Evolutionary conservation across 2,888 invertebrate species (phyloP), one percentile per base, ranked within the genome.

Genomic region (Pantelozetes paolii): DNA sequence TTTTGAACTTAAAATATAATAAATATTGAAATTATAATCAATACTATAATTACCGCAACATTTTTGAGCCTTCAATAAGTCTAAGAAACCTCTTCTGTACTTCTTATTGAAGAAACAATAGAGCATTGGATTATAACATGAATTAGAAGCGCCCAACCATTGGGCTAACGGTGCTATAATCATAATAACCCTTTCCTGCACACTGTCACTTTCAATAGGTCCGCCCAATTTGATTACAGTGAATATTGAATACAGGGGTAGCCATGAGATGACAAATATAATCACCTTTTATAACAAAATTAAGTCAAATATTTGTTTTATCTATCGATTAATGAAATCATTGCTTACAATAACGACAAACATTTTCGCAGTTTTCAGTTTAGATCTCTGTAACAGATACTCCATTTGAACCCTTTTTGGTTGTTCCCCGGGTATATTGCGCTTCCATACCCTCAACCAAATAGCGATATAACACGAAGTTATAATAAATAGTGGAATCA

Each of bases 51-150:
- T 11, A 42, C 91, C 91, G 81, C 92, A 93, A 54, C 92, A 93
- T 78, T 89, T 89, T 78, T 91, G 87, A 78, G 91, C 92, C 82
- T 90, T 90, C 62, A 93, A 86, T 77, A 94, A 92, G 23, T 92
- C 92, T 57, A 90, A 88, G 82, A 96, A 95, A 5, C 94, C 94
- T 26, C 69, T 76, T n/a, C 94, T 86, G 83, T 91, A 96, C 82
- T 95, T 94, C 82, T 92, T 92, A 83, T 95, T 95, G 84, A 95
- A 94, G 84, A 94, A 94, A 2, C 94, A 93, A 82, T 95, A 94
- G 74, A 96, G 86, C 77, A 96, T 89, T 0, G 95, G 95, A 83
- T 96, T 96, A 81, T 95, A 94, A 86, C 94, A 94, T 26, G 93
- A 93, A 83, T 96, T 96, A 23, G 94, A 92, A 0, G 93, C 89